Base-by-base conservation (phyloP, 2,797 vertebrate genomes). In the Diplodus puntazzo region DNA sequence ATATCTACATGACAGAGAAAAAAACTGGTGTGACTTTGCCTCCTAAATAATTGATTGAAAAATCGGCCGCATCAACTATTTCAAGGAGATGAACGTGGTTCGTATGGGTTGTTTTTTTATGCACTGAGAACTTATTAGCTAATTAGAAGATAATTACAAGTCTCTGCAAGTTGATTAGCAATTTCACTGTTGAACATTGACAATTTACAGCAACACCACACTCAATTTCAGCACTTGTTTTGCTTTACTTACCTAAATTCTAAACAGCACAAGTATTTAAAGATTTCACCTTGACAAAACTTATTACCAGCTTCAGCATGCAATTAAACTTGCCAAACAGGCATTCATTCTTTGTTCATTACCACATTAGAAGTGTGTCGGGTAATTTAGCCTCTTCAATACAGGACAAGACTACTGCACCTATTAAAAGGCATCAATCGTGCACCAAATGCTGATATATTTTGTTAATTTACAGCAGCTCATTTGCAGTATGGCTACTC, bases 201-300 rank as follows among this genome's bases (percentile, higher is more conserved):
- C 92, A 90, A 91, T 91, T 87, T 95, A 96, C 95, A 93, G 93
- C 95, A 95, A 96, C 78, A 89, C 85, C 77, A 89, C 92, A 92
- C 96, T 97, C 52, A 94, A 96, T 96, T 92, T 89, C 75, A 84
- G 82, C 93, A 93, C 95, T 95, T 94, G 95, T 95, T 95, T 96
- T 96, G 96, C 97, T 96, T 97, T 98, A 97, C 95, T 96, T 92
- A 96, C 94, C 93, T 95, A 96, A 96, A 96, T 97, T 97, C 96
- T 97, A 97, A 97, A 96, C 95, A 96, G 96, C 88, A 90, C 94
- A 94, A 95, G 96, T 97, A 97, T 96, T 98, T 97, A 97, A 97
- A 97, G 96, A 97, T 97, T 96, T 96, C 95, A 96, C 95, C 95
- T 95, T 94, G 96, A 95, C 96, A 95, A 94, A 95, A 95, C 94